Conservation (phyloP, 1,140 invertebrate genomes). For the Sweltsa coloradensis region DNA sequence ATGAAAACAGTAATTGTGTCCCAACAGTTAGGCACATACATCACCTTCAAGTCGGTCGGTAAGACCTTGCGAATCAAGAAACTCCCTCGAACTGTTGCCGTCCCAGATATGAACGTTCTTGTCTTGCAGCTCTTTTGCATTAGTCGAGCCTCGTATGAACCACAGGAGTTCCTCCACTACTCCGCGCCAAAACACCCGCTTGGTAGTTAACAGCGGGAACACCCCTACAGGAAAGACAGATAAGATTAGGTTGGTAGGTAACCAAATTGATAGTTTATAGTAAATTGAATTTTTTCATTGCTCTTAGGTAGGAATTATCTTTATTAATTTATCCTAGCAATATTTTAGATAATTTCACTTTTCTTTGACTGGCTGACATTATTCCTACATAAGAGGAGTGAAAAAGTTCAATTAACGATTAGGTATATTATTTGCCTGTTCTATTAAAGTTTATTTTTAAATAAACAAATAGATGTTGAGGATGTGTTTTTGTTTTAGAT, state of each 20-base stretch:
- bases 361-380: too few relatives aligned
- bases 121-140: slow-evolving; percentile 72
- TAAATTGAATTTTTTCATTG: too few relatives aligned
- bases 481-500: too few relatives aligned
- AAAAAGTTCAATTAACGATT: too few relatives aligned
- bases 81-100: slow-evolving; percentile 83
- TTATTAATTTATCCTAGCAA: too few relatives aligned
- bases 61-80: slow-evolving; percentile 82
- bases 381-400: too few relatives aligned
- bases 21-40: slow-evolving; percentile 1
- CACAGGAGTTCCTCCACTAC: slow-evolving; percentile 92
- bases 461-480: too few relatives aligned
- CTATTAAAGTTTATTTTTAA: too few relatives aligned
- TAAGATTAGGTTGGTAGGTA: slow-evolving; percentile 9
- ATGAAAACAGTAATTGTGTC: not conserved
- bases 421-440: too few relatives aligned
- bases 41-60: slow-evolving; percentile 72
- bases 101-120: slow-evolving; percentile 97
- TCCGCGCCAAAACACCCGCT: slow-evolving; percentile 86
- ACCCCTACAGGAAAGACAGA: slow-evolving; percentile 30
- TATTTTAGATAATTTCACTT: too few relatives aligned
- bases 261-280: too few relatives aligned
- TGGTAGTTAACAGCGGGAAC: slow-evolving; percentile 93
- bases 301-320: too few relatives aligned
- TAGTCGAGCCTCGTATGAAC: slow-evolving; percentile 91